Conservation (phyloP, 1,140 invertebrate genomes). For the Drosophila nigromelanica region DNA sequence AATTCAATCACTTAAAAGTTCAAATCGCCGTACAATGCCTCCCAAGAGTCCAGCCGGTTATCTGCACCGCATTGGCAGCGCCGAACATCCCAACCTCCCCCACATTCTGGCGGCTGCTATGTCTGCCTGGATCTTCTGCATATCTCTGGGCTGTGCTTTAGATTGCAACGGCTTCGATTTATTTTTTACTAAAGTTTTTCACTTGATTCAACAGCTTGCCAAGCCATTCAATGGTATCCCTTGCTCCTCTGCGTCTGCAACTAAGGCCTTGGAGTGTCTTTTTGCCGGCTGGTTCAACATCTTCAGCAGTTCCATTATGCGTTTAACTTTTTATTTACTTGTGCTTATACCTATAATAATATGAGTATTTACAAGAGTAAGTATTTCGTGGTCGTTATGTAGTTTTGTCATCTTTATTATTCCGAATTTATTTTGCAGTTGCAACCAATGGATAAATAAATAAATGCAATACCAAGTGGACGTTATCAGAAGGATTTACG, state of each 20-base stretch:
- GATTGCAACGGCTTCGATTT: slow-evolving; percentile 50
- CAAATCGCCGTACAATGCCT: slow-evolving; percentile 63
- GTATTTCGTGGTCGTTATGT: neutral
- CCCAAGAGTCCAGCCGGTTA: slow-evolving; percentile 40
- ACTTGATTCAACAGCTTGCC: slow-evolving; percentile 54
- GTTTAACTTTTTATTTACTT: neutral
- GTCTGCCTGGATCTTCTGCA: neutral
- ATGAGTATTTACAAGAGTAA: neutral
- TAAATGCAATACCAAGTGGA: too few species aligned
- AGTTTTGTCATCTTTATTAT: neutral
- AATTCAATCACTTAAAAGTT: slow-evolving; percentile 80
- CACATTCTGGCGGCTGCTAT: neutral
- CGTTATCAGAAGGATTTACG: too few species aligned
- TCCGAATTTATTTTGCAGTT: neutral
- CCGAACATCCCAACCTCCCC: neutral
- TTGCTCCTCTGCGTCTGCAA: slow-evolving; percentile 19
- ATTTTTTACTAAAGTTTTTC: slow-evolving; percentile 42
- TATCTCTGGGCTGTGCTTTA: slow-evolving; percentile 24
- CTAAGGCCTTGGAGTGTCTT: slow-evolving; percentile 23
- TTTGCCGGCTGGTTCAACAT: slow-evolving; percentile 8
- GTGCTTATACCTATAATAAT: slow-evolving; percentile 3
- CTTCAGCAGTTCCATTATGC: slow-evolving; percentile 7
- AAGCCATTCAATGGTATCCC: slow-evolving; percentile 49
- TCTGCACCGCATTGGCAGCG: slow-evolving; percentile 2
- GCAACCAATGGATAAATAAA: neutral